Percentiles rank a stretch among this genome's conserved stretches.
phyloP scores from a whole-genome alignment of 2,888 invertebrate species.

The Cephus rjabovi region DNA sequence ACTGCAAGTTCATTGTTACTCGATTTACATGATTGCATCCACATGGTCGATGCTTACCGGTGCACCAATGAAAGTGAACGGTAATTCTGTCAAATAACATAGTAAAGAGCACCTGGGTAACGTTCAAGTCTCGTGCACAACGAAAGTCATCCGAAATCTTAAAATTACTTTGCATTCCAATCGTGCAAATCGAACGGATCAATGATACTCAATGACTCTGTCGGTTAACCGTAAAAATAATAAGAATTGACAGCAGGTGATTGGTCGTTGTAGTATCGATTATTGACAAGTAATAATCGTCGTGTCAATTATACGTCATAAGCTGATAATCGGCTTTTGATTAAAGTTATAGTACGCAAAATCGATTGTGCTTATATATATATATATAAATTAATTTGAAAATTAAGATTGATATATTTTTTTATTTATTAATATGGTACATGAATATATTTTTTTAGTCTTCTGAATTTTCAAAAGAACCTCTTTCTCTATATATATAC shows the following conservation, averaged over 20 bases:
- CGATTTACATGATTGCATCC: slow-evolving; percentile 18
- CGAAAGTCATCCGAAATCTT: neutral
- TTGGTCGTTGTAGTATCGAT: neutral
- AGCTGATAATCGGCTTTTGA: too few species aligned
- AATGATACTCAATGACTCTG: neutral
- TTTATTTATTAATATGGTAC: too few species aligned
- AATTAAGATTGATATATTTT: neutral
- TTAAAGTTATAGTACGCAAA: too few species aligned
- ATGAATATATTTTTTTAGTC: neutral
- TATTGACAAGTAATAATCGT: neutral
- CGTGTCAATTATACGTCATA: too few species aligned
- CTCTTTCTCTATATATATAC: neutral
- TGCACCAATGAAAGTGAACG: neutral
- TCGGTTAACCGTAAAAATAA: neutral
- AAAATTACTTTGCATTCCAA: neutral
- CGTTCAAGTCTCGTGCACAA: neutral
- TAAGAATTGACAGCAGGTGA: neutral
- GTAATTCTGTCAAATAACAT: neutral
- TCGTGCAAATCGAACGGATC: neutral
- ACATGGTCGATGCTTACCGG: neutral
- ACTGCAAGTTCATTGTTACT: slow-evolving; percentile 21
- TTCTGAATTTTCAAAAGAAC: neutral
- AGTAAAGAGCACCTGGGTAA: neutral
- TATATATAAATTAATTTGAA: neutral
- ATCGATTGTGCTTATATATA: too few species aligned